Conservation (phyloP, 2,113 vertebrate species). For the Tricholaema leucomelas region DNA sequence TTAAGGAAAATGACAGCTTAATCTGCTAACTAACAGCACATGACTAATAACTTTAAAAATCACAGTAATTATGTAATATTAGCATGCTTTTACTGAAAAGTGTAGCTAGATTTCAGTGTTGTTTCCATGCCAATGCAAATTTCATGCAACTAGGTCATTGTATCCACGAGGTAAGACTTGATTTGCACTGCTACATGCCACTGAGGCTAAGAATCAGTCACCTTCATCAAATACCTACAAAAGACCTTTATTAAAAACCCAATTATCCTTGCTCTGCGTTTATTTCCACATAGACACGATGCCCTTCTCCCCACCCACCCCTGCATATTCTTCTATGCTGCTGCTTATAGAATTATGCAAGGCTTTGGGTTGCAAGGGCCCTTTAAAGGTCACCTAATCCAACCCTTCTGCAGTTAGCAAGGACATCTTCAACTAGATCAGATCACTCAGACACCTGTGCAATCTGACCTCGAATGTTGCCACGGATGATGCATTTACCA, state of each 20-base stretch:
- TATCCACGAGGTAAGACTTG: neutral
- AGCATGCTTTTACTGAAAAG: neutral
- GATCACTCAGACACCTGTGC: too few relatives aligned
- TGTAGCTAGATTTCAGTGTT: neutral
- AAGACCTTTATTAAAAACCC: accelerated
- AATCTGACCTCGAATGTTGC: too few relatives aligned
- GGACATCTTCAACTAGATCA: too few relatives aligned
- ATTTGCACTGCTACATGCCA: neutral
- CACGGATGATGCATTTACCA: too few relatives aligned
- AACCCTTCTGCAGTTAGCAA: too few relatives aligned
- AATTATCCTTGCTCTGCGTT: neutral
- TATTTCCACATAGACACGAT: neutral
- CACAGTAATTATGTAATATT: neutral
- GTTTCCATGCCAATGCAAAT: neutral
- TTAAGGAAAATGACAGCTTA: slow-evolving; percentile 27
- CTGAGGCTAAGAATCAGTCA: neutral
- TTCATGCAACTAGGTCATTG: neutral
- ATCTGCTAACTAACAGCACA: slow-evolving; percentile 8
- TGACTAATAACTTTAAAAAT: neutral
- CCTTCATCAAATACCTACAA: neutral
- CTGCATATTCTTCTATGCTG: neutral
- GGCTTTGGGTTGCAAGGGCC: too few relatives aligned
- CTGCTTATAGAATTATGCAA: neutral
- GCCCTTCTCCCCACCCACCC: neutral
- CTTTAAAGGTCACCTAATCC: too few relatives aligned